phyloP scores from a whole-genome alignment of 2,113 vertebrate species.

The Polypterus bichir region DNA sequence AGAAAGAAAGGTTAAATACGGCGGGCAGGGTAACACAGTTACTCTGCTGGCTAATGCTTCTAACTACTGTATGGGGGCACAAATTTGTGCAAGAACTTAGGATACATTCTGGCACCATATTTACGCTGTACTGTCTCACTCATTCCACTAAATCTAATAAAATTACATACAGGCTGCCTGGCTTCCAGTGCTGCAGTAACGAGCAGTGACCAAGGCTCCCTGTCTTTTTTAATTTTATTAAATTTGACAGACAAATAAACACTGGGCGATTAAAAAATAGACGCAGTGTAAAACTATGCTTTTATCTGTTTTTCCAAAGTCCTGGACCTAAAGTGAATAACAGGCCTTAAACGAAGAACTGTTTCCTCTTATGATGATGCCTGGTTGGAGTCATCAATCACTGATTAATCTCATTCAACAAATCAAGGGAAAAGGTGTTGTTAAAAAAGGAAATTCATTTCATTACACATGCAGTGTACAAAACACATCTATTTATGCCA shows the following conservation, averaged over 20 bases:
- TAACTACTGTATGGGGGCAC: not conserved
- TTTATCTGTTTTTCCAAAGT: conserved; percentile 3
- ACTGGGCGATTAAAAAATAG: conserved; percentile 2
- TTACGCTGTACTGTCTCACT: conserved; percentile 1
- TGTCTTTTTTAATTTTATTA: conserved; percentile 9
- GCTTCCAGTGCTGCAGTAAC: not conserved
- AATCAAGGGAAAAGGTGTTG: no score
- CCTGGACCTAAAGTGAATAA: not conserved
- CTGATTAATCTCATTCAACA: no score
- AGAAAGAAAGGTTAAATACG: no score
- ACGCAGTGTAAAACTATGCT: conserved; percentile 3
- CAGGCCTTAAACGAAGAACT: not conserved
- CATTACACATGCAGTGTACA: no score
- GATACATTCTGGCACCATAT: conserved; percentile 11
- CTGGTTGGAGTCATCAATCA: not conserved
- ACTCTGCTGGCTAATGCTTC: not conserved
- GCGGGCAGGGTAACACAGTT: no score
- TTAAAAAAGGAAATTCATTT: no score
- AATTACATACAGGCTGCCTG: conserved; percentile 2
- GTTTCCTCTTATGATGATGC: not conserved
- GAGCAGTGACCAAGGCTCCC: not conserved
- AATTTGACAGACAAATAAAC: conserved; percentile 8
- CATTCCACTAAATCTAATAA: not conserved
- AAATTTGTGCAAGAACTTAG: conserved; percentile 12
- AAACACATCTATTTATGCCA: no score